Base-by-base conservation (phyloP, 2,113 vertebrate genomes). In the Fulica atra region DNA sequence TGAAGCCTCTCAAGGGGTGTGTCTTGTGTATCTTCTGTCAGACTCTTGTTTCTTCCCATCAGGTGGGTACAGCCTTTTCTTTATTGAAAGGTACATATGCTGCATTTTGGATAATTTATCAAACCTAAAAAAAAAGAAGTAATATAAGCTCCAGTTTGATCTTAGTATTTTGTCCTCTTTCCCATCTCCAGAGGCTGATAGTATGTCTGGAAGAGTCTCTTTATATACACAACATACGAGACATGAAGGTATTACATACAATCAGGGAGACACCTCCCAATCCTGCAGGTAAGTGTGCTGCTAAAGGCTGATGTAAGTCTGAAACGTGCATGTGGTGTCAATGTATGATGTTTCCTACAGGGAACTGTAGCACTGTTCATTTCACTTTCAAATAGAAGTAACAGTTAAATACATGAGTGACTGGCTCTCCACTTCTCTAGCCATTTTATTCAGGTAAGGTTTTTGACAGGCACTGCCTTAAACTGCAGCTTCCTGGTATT, bases 211-310 rank as follows among this genome's bases (percentile, higher is more conserved):
- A 99, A 89, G 99, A 99, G 96, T 99, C 99, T 14, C 99, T 99
- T 18, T 99, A 99, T 80, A 99, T 99, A 90, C 99, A 99, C 98
- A 99, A 99, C 96, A 99, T 99, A 96, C 98, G 99, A 97, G 99
- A 99, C 98, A 99, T 99, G 99, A 99, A 99, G 98, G 99, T 99
- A 48, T 98, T 99, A 95, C 99, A 99, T 94, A 99, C 99, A n/a
- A 99, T 99, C 98, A 97, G 99, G 96, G 99, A 99, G 97, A 99
- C 99, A 0, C 99, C 99, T 23, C 99, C 99, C n/a, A 99, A 99
- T 96, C 99, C 99, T 46, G 98, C 99, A 96, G 99, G 99, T 99
- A 92, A 96, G 94, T 53, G 5, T 42, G 29, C 9, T 81, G 36
- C 25, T 68, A 29, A 40, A 69, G 51, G 23, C 31, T 68, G 60